Percentiles rank a stretch among this genome's conserved stretches.
Evolutionary conservation across 2,113 vertebrate genomes (phyloP).

Genomic region (Heterotis niloticus): DNA sequence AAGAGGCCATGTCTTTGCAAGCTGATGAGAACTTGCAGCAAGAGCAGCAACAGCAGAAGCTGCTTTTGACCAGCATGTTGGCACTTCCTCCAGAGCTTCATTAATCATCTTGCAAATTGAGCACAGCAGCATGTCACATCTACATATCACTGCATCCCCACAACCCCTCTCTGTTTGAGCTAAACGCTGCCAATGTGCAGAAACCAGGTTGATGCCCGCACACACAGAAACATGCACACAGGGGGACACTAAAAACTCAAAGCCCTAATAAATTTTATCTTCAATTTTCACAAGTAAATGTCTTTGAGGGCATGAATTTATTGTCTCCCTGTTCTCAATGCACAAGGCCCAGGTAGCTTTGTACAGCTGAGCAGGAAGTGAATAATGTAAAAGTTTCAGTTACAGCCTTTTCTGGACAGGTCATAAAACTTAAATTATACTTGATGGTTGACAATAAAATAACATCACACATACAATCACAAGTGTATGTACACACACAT

Average conservation of each 20-base stretch:
- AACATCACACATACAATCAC: not conserved
- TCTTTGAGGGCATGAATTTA: no score
- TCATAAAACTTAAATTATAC: no score
- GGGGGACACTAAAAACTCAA: no score
- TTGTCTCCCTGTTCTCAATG: no score
- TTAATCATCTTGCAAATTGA: conserved; percentile 39
- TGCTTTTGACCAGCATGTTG: not conserved
- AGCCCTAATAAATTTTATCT: no score
- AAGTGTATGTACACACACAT: no score
- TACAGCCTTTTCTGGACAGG: no score
- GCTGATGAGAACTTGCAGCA: not conserved
- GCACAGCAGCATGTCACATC: conserved; percentile 36
- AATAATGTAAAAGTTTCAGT: no score
- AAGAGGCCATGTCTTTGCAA: not conserved
- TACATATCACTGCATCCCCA: conserved; percentile 33
- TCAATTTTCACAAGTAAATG: no score
- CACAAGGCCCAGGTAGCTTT: no score
- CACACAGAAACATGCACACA: not conserved
- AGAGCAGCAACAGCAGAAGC: not conserved
- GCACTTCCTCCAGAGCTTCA: conserved; percentile 14
- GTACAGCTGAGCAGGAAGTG: no score
- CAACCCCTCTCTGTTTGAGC: not conserved
- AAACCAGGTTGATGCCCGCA: not conserved
- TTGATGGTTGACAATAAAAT: no score
- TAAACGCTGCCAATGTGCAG: not conserved